phyloP scores from a whole-genome alignment of 2,888 invertebrate genomes.

The Epicampocera succincta region DNA sequence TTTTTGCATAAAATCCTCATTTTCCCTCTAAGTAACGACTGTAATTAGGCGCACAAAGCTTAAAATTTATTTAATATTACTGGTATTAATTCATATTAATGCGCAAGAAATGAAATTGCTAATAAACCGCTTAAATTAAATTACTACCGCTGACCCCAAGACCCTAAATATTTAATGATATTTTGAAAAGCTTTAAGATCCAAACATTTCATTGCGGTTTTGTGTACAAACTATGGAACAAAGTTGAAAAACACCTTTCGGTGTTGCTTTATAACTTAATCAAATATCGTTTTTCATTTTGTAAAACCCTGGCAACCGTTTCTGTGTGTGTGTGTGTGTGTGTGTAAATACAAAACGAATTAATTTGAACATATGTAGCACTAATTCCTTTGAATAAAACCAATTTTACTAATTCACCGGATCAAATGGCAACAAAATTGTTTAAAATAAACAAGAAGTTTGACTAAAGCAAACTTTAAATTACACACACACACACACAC shows the following conservation, averaged over 20 bases:
- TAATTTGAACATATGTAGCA: conserved; percentile 30
- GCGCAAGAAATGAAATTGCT: too few relatives aligned
- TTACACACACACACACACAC: background rate
- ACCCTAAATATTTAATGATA: background rate
- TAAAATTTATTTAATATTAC: too few relatives aligned
- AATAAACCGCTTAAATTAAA: too few relatives aligned
- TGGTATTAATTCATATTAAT: too few relatives aligned
- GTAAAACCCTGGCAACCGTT: background rate
- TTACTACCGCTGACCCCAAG: too few relatives aligned
- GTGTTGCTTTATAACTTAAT: conserved; percentile 28
- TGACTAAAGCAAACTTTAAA: background rate
- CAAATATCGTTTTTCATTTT: conserved; percentile 42
- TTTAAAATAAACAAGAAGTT: conserved; percentile 8
- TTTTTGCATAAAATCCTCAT: too few relatives aligned
- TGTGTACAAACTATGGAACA: background rate
- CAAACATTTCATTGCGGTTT: too few relatives aligned
- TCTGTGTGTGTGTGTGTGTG: background rate
- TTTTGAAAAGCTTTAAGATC: background rate
- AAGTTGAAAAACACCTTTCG: background rate
- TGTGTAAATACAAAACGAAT: conserved; percentile 29
- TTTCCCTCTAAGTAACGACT: too few relatives aligned
- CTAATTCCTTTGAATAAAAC: conserved; percentile 9
- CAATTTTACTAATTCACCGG: conserved; percentile 46
- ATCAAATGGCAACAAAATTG: conserved; percentile 31
- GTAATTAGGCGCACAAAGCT: too few relatives aligned